These are phyloP conservation scores for Erpetoichthys calabaricus DNA, from an alignment of 2,797 vertebrate species.

Conservation along the genomic window DNA sequence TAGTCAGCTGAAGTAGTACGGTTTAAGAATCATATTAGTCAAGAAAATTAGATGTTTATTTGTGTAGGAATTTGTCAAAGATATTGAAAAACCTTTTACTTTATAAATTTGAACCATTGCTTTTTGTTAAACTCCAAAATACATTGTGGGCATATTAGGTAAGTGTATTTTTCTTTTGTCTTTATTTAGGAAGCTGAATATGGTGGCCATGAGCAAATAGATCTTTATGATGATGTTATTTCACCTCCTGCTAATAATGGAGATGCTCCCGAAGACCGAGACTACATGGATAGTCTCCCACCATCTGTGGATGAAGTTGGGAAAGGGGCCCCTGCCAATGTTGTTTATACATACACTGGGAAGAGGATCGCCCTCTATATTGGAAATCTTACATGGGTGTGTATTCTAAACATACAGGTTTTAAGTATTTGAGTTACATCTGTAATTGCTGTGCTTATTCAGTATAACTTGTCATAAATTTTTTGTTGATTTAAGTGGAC, in stretches of 20 bases:
- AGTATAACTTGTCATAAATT: neutral
- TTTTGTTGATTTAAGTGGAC: constrained; percentile 74
- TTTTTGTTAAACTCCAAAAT: neutral
- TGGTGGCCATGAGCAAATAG: constrained; percentile 89
- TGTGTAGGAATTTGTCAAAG: too few species aligned
- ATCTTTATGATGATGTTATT: constrained; percentile 94
- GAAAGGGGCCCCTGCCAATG: constrained; percentile 78
- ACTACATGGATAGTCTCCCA: constrained; percentile 86
- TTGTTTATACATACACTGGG: constrained; percentile 87
- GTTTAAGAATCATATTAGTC: too few species aligned
- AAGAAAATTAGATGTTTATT: too few species aligned
- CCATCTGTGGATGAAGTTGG: constrained; percentile 74
- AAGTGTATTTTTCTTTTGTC: constrained; percentile 6
- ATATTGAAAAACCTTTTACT: neutral
- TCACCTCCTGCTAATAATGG: constrained; percentile 97
- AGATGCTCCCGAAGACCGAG: constrained; percentile 89
- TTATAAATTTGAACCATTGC: neutral
- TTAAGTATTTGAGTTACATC: constrained; percentile 11
- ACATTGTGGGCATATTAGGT: neutral
- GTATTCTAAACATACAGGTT: constrained; percentile 20
- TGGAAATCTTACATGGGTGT: constrained; percentile 94
- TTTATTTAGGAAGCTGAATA: constrained; percentile 80
- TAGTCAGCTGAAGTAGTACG: too few species aligned
- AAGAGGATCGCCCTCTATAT: constrained; percentile 95
- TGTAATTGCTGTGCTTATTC: constrained; percentile 8